These are phyloP conservation scores for Streptopelia turtur DNA, from an alignment of 2,797 vertebrate species.

Conservation along the genomic window DNA sequence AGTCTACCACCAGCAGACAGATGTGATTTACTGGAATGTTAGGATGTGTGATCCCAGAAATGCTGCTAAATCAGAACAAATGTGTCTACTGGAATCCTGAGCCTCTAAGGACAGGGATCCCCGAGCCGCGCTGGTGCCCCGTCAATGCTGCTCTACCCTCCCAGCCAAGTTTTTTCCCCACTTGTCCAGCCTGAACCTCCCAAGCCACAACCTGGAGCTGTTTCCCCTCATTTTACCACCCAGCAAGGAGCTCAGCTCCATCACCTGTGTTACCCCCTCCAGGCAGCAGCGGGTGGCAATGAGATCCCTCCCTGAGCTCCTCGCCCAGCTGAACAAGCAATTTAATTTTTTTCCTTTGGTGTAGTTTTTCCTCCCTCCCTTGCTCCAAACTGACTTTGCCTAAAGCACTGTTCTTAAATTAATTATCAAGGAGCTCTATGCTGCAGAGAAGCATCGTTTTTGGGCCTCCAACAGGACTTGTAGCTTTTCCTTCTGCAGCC, in stretches of 20 bases:
- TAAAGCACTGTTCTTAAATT: conserved; percentile 3
- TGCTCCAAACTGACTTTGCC: conserved; percentile 37
- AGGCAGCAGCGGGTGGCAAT: accelerated
- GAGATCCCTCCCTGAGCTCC: neutral
- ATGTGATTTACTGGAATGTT: neutral
- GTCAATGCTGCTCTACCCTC: neutral
- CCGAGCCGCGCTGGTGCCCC: accelerated
- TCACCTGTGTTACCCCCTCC: neutral
- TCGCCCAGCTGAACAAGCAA: neutral
- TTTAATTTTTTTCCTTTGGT: neutral
- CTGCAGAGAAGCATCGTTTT: neutral
- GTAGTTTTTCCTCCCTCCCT: neutral
- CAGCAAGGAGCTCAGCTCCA: neutral
- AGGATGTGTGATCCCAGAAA: neutral
- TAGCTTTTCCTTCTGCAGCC: neutral
- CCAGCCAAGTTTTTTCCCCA: neutral
- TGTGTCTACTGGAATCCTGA: neutral
- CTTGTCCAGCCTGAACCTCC: neutral
- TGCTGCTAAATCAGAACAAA: neutral
- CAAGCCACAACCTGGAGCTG: neutral
- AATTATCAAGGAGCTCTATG: neutral
- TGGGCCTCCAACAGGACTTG: neutral
- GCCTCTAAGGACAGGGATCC: neutral
- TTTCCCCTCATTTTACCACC: neutral
- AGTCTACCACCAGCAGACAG: neutral